Evolutionary conservation across 2,797 vertebrate genomes (phyloP).

Genomic region (Tarsius wallacei): DNA sequence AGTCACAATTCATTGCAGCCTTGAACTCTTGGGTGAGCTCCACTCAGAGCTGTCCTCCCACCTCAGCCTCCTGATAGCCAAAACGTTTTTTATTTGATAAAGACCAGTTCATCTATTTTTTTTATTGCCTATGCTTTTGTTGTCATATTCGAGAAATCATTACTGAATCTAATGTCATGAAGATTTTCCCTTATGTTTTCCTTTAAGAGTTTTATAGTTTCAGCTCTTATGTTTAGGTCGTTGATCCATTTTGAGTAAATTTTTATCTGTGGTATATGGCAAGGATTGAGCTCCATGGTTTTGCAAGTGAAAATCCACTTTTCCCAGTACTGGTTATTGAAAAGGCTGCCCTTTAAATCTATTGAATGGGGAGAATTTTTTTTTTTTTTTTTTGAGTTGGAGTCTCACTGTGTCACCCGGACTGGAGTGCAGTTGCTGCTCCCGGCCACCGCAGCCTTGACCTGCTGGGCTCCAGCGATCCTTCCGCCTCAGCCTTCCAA

Average conservation of each 20-base stretch:
- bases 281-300: not conserved
- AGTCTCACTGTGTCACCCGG: too few relatives aligned
- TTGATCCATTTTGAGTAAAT: not conserved
- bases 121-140: slow-evolving; percentile 19
- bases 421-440: too few relatives aligned
- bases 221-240: not conserved
- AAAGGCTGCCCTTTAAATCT: not conserved
- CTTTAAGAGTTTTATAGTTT: not conserved
- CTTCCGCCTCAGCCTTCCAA: too few relatives aligned
- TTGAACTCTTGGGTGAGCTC: not conserved
- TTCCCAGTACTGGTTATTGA: not conserved
- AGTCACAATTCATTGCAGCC: not conserved
- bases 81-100: slow-evolving; percentile 4
- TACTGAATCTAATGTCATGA: not conserved
- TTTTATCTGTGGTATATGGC: not conserved
- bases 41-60: not conserved
- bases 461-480: too few relatives aligned
- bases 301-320: not conserved
- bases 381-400: too few relatives aligned
- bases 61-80: not conserved
- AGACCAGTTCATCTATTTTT: not conserved
- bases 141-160: not conserved
- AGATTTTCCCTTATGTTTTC: not conserved
- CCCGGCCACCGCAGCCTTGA: too few relatives aligned
- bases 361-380: not conserved